Base-by-base conservation (phyloP, 2,888 invertebrate species). In the Dilophus febrilis region DNA sequence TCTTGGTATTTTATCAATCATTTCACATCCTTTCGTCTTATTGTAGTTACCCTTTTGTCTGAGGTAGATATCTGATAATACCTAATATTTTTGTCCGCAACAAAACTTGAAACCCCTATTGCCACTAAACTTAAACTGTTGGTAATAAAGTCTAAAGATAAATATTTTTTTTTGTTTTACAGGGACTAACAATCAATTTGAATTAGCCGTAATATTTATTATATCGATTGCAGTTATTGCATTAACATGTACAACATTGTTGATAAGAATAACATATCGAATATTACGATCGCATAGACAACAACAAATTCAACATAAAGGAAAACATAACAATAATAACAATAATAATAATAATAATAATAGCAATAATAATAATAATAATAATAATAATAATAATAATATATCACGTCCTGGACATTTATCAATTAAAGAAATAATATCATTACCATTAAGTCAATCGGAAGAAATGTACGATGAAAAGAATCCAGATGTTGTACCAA, bases 401-500 rank as follows among this genome's bases (percentile, higher is more conserved):
- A 66, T 72, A 55, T 67, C 71, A 52, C 65, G 76, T 52, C 74
- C 75, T 13, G 66, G 68, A 52, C 68, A 69, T 58, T 64, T 72
- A 48, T 66, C 70, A 49, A 67, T 71, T 53, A 74, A 72, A 59
- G 70, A 77, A 58, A 80, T 79, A 63, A 75, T 72, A 46, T 68
- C 74, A 41, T 63, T 77, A 56, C 76, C 77, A 49, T 67, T 71
- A 47, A 67, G 68, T 49, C 70, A 67, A 50, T 70, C 74, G 16
- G 77, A 80, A 48, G 79, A 78, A 54, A 73, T 81, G 55, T 79
- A 81, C 51, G 87, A 88, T 55, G 88, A 90, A 62, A 80, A 78
- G 59, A 87, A 87, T 66, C 87, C 87, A 22, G 87, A 87, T 58
- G 84, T 87, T 47, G 81, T 87, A 44, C 86, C 87, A 22, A 75